phyloP scores from a whole-genome alignment of 2,797 vertebrate genomes.

The Sebastes miniatus region DNA sequence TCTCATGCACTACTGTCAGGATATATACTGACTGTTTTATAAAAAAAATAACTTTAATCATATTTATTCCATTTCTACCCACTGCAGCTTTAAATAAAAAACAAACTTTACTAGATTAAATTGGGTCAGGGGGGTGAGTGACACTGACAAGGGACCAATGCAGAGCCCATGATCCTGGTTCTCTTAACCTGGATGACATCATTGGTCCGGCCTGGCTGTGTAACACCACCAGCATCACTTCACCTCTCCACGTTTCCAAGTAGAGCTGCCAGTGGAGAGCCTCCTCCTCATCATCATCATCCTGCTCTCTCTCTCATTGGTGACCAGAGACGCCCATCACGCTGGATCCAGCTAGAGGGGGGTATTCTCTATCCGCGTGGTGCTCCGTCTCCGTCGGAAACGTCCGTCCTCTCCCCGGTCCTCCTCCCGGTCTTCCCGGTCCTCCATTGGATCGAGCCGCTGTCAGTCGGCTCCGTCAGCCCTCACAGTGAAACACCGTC shows the following conservation, averaged over 20 bases:
- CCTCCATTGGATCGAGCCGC: slow-evolving; percentile 66
- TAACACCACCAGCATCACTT: slow-evolving; percentile 67
- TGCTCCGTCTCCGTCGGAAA: slow-evolving; percentile 63
- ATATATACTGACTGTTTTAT: too few species aligned
- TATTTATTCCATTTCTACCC: too few species aligned
- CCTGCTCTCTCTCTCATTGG: slow-evolving; percentile 69
- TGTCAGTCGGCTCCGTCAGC: slow-evolving; percentile 62
- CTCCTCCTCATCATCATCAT: not conserved
- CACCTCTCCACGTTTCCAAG: slow-evolving; percentile 82
- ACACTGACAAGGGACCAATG: too few species aligned
- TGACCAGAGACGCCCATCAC: slow-evolving; percentile 61
- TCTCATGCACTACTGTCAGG: too few species aligned
- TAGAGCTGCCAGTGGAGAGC: slow-evolving; percentile 62
- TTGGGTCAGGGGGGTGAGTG: too few species aligned
- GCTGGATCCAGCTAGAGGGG: slow-evolving; percentile 10
- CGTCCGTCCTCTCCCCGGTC: slow-evolving; percentile 15
- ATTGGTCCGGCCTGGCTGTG: not conserved
- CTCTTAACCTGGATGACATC: slow-evolving; percentile 50
- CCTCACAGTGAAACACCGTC: slow-evolving; percentile 53
- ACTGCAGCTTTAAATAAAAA: too few species aligned
- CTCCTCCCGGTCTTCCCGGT: slow-evolving; percentile 15
- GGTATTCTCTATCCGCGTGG: slow-evolving; percentile 60
- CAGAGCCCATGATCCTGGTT: not conserved
- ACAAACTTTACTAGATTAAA: too few species aligned
- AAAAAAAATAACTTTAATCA: too few species aligned